Evolutionary conservation across 1,140 invertebrate species (phyloP), one percentile per base, ranked within the genome.

Genomic region (Drosophila setifemur): DNA sequence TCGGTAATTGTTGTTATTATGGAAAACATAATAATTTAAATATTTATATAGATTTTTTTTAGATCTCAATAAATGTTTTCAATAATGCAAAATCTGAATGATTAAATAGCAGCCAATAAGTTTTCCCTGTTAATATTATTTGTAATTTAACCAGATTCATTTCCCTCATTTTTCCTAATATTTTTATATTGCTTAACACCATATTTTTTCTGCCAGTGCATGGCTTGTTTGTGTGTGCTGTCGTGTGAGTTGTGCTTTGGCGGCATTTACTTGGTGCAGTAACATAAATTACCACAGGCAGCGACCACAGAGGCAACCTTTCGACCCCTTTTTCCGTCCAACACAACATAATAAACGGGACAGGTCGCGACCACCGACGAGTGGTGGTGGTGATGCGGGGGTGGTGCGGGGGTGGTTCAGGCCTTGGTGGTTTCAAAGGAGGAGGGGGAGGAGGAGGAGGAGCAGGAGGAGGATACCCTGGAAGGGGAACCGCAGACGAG

Each of bases 211-310:
- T 14, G 12, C 12, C 53, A 61, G 57, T 61, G 57, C 26, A 47
- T 39, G 28, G 50, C 42, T 37, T 48, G 37, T 49, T 26, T 31
- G 45, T 52, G 45, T 64, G 45, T 72, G 45, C 50, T 23, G 58
- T 9, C 58, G 42, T 48, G 69, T 72, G 69, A 72, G 69, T 70
- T 82, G 77, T 78, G 74, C 79, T 83, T 85, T 74, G 79, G 74
- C 71, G 64, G 79, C 79, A 85, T 83, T 83, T 83, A 83, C 79
- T 85, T 77, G 79, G 79, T 83, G 79, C 79, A 83, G 79, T 83
- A 85, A 85, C 79, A 83, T 83, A 83, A 83, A 83, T 83, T 83
- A 83, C 79, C 79, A 55, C 79, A 78, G 68, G 49, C 70, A 54
- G 81, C 81, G 74, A 85, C 79, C 79, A 70, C 79, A 81, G 43